Evolutionary conservation across 1,140 invertebrate species (phyloP).

Genomic region (Aricia agestis): DNA sequence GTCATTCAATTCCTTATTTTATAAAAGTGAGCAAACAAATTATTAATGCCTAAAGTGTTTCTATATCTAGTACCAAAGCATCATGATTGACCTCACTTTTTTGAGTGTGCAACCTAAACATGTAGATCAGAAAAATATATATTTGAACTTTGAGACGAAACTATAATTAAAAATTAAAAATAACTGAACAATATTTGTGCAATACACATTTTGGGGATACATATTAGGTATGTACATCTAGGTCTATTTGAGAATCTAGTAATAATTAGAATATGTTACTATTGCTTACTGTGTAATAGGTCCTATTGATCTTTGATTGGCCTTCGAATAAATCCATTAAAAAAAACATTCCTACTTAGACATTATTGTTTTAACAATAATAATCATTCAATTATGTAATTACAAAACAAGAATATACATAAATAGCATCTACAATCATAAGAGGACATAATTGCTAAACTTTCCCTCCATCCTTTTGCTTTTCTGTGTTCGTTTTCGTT

Average conservation of each 20-base stretch:
- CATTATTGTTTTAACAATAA: not conserved
- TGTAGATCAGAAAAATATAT: not conserved
- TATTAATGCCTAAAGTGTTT: constrained; percentile 7
- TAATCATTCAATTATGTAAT: not conserved
- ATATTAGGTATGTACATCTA: constrained; percentile 13
- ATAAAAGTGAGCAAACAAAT: constrained; percentile 34
- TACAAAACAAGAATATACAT: constrained; percentile 7
- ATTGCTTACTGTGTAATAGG: constrained; percentile 6
- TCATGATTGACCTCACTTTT: not conserved
- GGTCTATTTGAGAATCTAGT: constrained; percentile 5
- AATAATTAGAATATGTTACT: not conserved
- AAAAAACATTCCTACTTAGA: not conserved
- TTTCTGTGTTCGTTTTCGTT: constrained; percentile 32
- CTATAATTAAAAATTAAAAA: not conserved
- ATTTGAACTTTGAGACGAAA: not conserved
- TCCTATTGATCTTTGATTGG: not conserved
- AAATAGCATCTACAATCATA: constrained; percentile 17
- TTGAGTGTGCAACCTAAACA: not conserved
- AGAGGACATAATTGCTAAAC: constrained; percentile 36
- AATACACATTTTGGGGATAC: not conserved
- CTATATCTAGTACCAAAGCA: constrained; percentile 12
- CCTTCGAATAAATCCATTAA: not conserved
- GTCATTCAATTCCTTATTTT: constrained; percentile 37
- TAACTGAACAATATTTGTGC: not conserved
- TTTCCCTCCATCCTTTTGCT: constrained; percentile 39